Evolutionary conservation across 2,888 invertebrate species (phyloP), one percentile per base, ranked within the genome.

Genomic region (Hydropsyche betteni): DNA sequence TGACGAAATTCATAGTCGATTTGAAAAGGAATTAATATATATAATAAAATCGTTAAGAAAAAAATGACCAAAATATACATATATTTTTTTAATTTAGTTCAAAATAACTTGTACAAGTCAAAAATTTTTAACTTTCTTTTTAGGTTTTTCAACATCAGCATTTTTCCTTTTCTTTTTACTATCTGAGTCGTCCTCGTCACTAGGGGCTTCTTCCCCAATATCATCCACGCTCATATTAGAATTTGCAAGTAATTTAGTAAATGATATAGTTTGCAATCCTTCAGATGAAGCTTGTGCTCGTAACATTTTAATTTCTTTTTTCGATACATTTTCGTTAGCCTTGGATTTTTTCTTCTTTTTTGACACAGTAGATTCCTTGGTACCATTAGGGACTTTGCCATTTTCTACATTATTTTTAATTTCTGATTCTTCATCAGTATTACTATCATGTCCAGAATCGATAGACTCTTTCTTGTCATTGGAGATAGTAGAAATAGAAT

Each of bases 271-370:
- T 74, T 83, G 81, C 1, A 87, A 82, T 53, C 88, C 88, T 80
- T 88, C 83, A 0, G 86, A 86, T 79, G 87, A 83, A 76, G 85
- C 84, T 76, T 85, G 82, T 38, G 85, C 81, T 68, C 88, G 83
- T 74, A 86, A 80, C 76, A 83, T 81, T 75, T 85, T 85, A 16
- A 87, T 82, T 81, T 87, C 85, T 80, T 88, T 89, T 79, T 87
- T 88, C 72, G 86, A 80, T 79, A 86, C 84, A 69, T 84, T 83
- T 50, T 34, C 36, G 33, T 83, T 77, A 10, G 0, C 3, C 81
- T 82, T 36, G 80, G 81, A 77, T 83, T 85, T 68, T 81, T 81
- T 74, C 82, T 83, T 78, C 83, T 83, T 77, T 83, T 84, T 51
- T 80, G 80, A 55, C 80, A 80, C 76, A 80, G 80, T 80, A 82